These are phyloP conservation scores for Campoplex capitator DNA, from an alignment of 2,888 invertebrate genomes.

Conservation along the genomic window DNA sequence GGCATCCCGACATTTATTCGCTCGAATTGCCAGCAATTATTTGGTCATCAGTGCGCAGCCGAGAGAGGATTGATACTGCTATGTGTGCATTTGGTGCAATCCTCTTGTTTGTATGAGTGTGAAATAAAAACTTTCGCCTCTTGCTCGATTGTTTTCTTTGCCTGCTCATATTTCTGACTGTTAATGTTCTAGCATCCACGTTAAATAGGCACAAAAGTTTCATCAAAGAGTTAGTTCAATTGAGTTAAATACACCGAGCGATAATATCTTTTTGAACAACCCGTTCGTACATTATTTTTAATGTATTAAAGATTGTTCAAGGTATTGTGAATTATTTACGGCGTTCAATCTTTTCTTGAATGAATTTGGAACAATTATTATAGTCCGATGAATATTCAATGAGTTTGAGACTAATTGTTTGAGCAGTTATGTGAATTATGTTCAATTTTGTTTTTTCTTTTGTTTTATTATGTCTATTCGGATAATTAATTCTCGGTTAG, in stretches of 20 bases:
- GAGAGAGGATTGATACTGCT: slow-evolving; percentile 61
- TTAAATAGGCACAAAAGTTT: slow-evolving; percentile 42
- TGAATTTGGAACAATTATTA: background rate
- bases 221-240: slow-evolving; percentile 32
- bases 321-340: slow-evolving; percentile 9
- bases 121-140: slow-evolving; percentile 29
- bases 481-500: background rate
- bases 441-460: background rate
- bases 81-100: slow-evolving; percentile 31
- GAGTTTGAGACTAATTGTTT: background rate
- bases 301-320: background rate
- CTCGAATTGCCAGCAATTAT: slow-evolving; percentile 75
- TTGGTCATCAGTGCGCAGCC: slow-evolving; percentile 72
- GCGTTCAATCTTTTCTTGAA: background rate
- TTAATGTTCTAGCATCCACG: background rate
- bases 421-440: background rate
- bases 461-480: background rate
- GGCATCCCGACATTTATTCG: slow-evolving; percentile 72
- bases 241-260: slow-evolving; percentile 1
- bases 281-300: background rate
- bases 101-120: slow-evolving; percentile 2
- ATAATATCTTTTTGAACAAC: background rate
- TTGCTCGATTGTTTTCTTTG: slow-evolving; percentile 21
- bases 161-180: slow-evolving; percentile 37
- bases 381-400: background rate